phyloP scores from a whole-genome alignment of 2,797 vertebrate species.

The Eurystomus glaucurus region DNA sequence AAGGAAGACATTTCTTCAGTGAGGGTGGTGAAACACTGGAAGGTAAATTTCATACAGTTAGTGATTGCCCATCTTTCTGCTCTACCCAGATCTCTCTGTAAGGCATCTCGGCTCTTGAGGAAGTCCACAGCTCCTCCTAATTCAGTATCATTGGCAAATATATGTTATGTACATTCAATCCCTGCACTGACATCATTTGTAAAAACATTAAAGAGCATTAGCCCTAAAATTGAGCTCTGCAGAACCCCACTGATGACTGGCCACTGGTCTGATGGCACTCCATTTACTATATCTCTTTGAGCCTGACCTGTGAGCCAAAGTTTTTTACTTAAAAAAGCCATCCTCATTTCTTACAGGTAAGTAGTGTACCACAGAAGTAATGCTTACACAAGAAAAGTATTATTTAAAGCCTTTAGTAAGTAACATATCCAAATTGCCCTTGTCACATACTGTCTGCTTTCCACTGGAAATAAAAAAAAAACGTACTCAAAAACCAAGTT shows the following conservation, averaged over 20 bases:
- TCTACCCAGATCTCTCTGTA: background rate
- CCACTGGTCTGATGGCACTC: background rate
- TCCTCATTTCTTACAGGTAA: background rate
- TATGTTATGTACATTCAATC: background rate
- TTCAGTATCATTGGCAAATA: background rate
- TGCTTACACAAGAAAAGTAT: background rate
- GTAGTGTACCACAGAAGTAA: background rate
- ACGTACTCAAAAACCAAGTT: background rate
- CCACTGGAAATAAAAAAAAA: too few relatives aligned
- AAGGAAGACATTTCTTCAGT: background rate
- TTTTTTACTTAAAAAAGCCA: background rate
- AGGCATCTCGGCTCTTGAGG: background rate
- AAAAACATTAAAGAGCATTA: background rate
- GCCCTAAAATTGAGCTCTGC: background rate
- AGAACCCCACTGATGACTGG: background rate
- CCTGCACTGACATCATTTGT: background rate
- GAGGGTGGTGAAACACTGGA: background rate
- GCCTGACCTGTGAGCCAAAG: background rate
- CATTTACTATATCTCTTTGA: background rate
- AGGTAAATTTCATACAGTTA: background rate
- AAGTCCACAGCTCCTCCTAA: background rate
- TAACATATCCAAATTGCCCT: background rate
- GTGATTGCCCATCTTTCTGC: background rate
- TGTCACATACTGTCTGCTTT: background rate
- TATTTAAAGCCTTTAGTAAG: background rate